These are phyloP conservation scores for Platanista minor DNA, from an alignment of 2,113 vertebrate species.

Conservation along the genomic window DNA sequence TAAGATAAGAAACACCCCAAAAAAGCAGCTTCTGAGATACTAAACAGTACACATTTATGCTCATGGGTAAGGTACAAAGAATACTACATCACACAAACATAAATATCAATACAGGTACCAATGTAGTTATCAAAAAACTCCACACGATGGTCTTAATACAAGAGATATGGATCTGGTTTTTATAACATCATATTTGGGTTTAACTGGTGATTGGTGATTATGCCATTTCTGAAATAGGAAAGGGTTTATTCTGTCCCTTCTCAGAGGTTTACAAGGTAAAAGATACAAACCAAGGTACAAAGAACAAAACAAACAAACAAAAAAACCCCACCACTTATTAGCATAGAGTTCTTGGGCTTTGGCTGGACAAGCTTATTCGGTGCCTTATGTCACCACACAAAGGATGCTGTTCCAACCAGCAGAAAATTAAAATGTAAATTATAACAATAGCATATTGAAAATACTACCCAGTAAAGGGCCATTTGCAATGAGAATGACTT, in stretches of 20 bases:
- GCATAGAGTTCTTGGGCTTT: not conserved
- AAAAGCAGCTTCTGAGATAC: not conserved
- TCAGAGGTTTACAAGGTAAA: not conserved
- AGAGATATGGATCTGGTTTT: not conserved
- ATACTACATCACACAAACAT: not conserved
- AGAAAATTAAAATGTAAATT: not conserved
- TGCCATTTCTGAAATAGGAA: not conserved
- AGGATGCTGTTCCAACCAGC: not conserved
- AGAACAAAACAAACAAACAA: not conserved
- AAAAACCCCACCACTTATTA: not conserved
- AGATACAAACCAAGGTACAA: not conserved
- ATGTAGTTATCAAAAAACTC: not conserved
- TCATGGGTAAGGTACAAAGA: not conserved
- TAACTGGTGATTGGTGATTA: not conserved
- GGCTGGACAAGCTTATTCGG: not conserved
- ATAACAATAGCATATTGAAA: not conserved
- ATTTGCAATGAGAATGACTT: not conserved
- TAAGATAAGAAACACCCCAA: not conserved
- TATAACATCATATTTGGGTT: not conserved
- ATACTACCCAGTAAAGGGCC: not conserved
- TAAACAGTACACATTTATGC: not conserved
- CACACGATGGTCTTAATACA: not conserved
- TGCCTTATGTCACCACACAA: not conserved
- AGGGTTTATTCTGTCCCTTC: not conserved
- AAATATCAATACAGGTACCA: not conserved